Percentiles rank a stretch among this genome's conserved stretches.
Evolutionary conservation across 2,113 vertebrate species (phyloP).

Genomic region (Danionella cerebrum): DNA sequence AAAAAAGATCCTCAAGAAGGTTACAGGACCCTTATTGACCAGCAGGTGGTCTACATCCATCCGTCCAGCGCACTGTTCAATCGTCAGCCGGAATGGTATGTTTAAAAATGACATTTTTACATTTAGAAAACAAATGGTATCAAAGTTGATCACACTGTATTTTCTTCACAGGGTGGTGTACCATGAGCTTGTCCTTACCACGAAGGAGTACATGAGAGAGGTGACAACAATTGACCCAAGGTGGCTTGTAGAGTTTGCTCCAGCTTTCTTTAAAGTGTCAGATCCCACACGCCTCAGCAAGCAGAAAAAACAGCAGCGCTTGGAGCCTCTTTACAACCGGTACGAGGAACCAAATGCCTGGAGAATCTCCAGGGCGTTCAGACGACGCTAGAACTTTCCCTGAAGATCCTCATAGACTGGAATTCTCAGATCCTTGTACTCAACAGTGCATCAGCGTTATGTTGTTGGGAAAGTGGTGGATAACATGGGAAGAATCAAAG

Average conservation of each 20-base stretch:
- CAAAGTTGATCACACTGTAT: not conserved
- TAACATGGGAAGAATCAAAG: not conserved
- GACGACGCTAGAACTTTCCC: constrained; percentile 68
- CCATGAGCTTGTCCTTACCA: constrained; percentile 93
- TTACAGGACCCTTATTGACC: constrained; percentile 92
- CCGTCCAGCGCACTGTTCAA: constrained; percentile 97
- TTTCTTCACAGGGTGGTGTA: constrained; percentile 82
- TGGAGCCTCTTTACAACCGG: constrained; percentile 93
- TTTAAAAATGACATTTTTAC: not conserved
- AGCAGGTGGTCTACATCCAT: constrained; percentile 97
- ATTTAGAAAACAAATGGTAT: not conserved
- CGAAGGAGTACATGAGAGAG: constrained; percentile 97
- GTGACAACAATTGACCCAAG: constrained; percentile 96
- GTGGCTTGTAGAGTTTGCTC: constrained; percentile 95
- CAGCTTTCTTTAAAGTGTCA: constrained; percentile 97
- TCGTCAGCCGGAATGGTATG: constrained; percentile 92
- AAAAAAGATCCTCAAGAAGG: constrained; percentile 98
- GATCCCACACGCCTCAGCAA: constrained; percentile 97
- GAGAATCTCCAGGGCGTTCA: constrained; percentile 92
- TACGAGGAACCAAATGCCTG: constrained; percentile 97
- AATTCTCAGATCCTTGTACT: not conserved
- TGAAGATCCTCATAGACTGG: not conserved
- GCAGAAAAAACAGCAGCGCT: constrained; percentile 94
- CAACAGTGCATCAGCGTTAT: not conserved
- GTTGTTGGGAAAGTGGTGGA: not conserved